Base-by-base conservation (phyloP, 2,888 invertebrate genomes). In the Lagria hirta region DNA sequence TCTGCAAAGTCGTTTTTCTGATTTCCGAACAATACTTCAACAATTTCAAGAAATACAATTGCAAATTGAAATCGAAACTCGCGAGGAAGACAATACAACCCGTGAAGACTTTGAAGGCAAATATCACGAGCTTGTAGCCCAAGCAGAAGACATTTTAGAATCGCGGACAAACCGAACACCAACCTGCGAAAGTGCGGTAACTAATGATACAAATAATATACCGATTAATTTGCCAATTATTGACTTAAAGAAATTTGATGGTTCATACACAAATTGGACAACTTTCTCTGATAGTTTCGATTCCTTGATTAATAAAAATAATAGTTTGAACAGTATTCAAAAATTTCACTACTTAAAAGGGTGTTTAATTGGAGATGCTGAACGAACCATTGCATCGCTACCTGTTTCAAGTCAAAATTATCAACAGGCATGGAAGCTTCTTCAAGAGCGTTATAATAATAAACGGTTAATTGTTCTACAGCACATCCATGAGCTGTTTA, bases 301-400 rank as follows among this genome's bases (percentile, higher is more conserved):
- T 3, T 2, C 42, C 6, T 14, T 43, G 15, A 32, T 45, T 16
- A 16, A 45, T 34, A n/a, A 32, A 7, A 32, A 45, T 35, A 7
- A 5, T 3, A 8, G 17, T 5, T 7, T 45, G 6, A 11, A 13
- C 3, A 22, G 34, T 6, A 27, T 24, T 4, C 36, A 45, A 43
- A 45, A 46, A 13, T 43, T 43, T 23, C 45, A 45, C 13, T 45
- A 45, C 22, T 26, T 45, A 14, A 18, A 21, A 26, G 5, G 8
- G 6, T 23, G 32, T 20, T 34, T 45, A 20, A 42, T 26, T 12
- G 18, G 11, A 7, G 41, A 32, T 10, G 45, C 45, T 10, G 10
- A 26, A n/a, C 33, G 16, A 18, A 27, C 26, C 5, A 16, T 45
- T 8, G 34, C 33, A 13, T 44, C 42, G 11, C 7, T 45, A 8